Evolutionary conservation across 2,113 vertebrate species (phyloP).

Genomic region (Dasypus novemcinctus): DNA sequence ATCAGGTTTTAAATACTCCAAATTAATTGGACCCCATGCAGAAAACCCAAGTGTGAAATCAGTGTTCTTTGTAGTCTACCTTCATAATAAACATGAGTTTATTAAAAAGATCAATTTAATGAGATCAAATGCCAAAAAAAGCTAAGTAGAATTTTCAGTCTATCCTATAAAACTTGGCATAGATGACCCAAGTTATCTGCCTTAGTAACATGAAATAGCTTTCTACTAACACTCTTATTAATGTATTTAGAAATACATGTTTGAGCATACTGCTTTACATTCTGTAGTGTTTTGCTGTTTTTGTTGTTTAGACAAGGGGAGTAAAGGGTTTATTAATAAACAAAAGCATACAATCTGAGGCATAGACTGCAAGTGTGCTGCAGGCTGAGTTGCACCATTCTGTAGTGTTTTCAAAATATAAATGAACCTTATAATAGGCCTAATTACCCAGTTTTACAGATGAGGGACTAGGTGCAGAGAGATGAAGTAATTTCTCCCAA

Average conservation of each 20-base stretch:
- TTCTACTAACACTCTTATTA: background rate
- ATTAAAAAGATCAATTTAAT: background rate
- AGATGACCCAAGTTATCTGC: background rate
- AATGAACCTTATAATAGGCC: rapidly evolving
- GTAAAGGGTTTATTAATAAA: too few species aligned
- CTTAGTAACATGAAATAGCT: background rate
- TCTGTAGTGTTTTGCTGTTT: background rate
- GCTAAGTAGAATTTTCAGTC: background rate
- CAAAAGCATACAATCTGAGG: too few species aligned
- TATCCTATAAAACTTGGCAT: background rate
- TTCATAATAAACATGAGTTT: background rate
- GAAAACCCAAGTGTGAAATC: background rate
- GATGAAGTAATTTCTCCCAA: too few species aligned
- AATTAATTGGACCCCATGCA: background rate
- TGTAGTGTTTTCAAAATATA: background rate
- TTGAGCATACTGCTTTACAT: background rate
- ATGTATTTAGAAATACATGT: background rate
- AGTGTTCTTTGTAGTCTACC: background rate
- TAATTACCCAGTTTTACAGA: background rate
- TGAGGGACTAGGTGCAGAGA: background rate
- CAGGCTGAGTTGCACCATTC: too few species aligned
- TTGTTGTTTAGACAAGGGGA: too few species aligned
- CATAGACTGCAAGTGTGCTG: too few species aligned
- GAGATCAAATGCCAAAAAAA: background rate
- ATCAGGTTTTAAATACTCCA: background rate